These are phyloP conservation scores for Sinohyriopsis cumingii DNA, from an alignment of 2,888 invertebrate species.

Conservation along the genomic window DNA sequence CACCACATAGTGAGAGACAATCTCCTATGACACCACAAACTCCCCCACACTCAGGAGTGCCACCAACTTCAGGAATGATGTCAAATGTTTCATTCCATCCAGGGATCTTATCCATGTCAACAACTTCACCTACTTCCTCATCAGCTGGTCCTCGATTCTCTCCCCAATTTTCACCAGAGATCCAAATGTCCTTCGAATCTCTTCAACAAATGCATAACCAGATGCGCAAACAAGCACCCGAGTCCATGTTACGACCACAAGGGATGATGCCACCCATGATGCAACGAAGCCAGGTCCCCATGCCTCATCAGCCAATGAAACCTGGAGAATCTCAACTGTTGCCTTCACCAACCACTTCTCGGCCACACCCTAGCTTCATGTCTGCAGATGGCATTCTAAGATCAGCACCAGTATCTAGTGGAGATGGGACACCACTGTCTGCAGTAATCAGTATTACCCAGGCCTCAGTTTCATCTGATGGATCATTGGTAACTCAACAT, in stretches of 20 bases:
- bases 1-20: conserved; percentile 10
- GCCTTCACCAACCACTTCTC: not conserved
- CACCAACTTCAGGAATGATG: conserved; percentile 30
- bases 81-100: conserved; percentile 12
- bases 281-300: not conserved
- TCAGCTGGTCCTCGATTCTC: conserved; percentile 7
- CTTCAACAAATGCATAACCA: too few relatives aligned
- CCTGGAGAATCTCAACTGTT: not conserved
- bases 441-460: too few relatives aligned
- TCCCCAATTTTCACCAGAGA: too few relatives aligned
- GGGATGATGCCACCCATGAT: too few relatives aligned
- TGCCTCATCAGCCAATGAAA: conserved; percentile 1
- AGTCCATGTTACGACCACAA: too few relatives aligned
- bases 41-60: conserved; percentile 20
- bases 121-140: conserved; percentile 31
- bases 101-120: conserved; percentile 4
- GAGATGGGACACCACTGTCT: too few relatives aligned
- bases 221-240: too few relatives aligned
- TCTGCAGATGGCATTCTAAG: too few relatives aligned
- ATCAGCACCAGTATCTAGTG: too few relatives aligned
- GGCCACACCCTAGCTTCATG: not conserved
- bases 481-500: too few relatives aligned
- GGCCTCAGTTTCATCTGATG: too few relatives aligned
- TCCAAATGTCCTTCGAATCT: too few relatives aligned
- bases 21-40: conserved; percentile 21